A percentile compares a stretch with the other conserved stretches of the same genome.
phyloP scores from a whole-genome alignment of 1,140 invertebrate genomes.

The Vollenhovia emeryi region DNA sequence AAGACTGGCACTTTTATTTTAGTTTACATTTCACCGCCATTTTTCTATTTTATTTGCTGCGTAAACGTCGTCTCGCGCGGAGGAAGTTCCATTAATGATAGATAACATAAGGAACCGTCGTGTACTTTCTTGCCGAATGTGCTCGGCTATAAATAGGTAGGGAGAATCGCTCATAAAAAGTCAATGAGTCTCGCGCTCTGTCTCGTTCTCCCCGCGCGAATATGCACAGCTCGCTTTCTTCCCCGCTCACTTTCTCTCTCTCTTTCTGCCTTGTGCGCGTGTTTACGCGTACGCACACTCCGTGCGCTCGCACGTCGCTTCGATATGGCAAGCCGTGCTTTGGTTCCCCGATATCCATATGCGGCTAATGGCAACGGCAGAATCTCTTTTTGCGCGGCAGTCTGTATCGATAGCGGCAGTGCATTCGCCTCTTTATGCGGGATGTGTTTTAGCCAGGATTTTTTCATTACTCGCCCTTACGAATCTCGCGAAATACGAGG shows the following conservation, averaged over 20 bases:
- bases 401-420: slow-evolving; percentile 52
- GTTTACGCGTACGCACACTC: slow-evolving; percentile 23
- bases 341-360: slow-evolving; percentile 49
- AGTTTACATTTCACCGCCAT: too few species aligned
- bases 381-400: slow-evolving; percentile 51
- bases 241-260: not conserved
- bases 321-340: slow-evolving; percentile 40
- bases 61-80: not conserved
- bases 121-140: not conserved
- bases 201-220: not conserved
- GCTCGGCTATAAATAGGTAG: slow-evolving; percentile 24
- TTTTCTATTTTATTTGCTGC: not conserved
- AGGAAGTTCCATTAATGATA: not conserved
- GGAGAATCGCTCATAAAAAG: slow-evolving; percentile 40
- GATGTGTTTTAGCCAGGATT: slow-evolving; percentile 16
- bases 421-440: slow-evolving; percentile 43
- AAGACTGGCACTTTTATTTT: too few species aligned
- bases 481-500: slow-evolving; percentile 21
- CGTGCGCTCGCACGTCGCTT: slow-evolving; percentile 13
- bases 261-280: not conserved
- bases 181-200: slow-evolving; percentile 16
- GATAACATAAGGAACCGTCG: slow-evolving; percentile 11
- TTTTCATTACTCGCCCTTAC: slow-evolving; percentile 26
- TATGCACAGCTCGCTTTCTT: not conserved
- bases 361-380: slow-evolving; percentile 38